Evolutionary conservation across 2,888 invertebrate species (phyloP).

Genomic region (Lithophane leautieri): DNA sequence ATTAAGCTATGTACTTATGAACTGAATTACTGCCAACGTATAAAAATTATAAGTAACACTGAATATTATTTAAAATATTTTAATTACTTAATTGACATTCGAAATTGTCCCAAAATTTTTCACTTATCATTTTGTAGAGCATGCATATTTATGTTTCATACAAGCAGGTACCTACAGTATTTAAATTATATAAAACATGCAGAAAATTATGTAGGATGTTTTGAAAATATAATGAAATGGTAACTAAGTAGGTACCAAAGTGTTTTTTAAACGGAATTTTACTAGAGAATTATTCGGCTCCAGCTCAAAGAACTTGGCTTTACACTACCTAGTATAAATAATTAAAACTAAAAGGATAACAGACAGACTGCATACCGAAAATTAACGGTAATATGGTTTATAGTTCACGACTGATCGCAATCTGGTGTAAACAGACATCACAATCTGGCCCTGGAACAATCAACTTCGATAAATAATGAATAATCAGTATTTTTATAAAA

Average conservation of each 20-base stretch:
- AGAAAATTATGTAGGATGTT: neutral
- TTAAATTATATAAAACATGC: neutral
- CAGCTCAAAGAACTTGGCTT: constrained; percentile 20
- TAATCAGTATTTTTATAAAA: neutral
- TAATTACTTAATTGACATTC: too few relatives aligned
- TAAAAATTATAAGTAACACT: neutral
- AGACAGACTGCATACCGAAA: neutral
- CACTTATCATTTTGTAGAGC: neutral
- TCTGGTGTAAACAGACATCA: constrained; percentile 31
- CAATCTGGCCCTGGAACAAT: constrained; percentile 29
- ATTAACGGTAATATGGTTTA: constrained; percentile 22
- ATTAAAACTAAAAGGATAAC: constrained; percentile 20
- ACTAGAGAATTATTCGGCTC: neutral
- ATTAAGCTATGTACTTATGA: neutral
- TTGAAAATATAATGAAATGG: neutral
- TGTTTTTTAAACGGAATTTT: neutral
- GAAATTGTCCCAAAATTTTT: neutral
- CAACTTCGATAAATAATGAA: neutral
- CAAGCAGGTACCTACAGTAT: neutral
- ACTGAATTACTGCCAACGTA: neutral
- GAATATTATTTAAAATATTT: neutral
- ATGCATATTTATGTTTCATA: neutral
- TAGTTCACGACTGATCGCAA: constrained; percentile 58
- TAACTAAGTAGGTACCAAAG: neutral
- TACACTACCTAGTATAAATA: constrained; percentile 8